These are phyloP conservation scores for Pseudobourletiella spinata DNA, from an alignment of 1,140 invertebrate genomes.

Conservation along the genomic window DNA sequence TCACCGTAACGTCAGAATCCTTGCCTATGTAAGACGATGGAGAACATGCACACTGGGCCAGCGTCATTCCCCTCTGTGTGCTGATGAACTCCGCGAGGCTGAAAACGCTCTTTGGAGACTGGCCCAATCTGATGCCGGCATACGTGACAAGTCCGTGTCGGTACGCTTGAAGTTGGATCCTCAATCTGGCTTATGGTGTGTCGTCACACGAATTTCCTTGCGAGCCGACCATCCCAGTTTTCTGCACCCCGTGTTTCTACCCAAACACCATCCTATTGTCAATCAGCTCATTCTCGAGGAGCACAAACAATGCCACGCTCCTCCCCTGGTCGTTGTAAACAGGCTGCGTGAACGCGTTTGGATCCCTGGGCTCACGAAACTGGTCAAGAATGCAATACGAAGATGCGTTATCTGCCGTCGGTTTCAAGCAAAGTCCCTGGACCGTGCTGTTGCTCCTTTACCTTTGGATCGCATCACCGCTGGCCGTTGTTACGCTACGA, in stretches of 20 bases:
- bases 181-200: not conserved
- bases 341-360: constrained; percentile 1
- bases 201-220: not conserved
- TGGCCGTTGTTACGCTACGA: constrained; percentile 17
- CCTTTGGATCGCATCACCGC: constrained; percentile 20
- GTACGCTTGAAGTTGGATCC: no score
- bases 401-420: constrained; percentile 22
- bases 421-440: no score
- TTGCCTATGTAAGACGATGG: not conserved
- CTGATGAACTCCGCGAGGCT: not conserved
- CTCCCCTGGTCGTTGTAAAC: not conserved
- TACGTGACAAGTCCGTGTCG: no score
- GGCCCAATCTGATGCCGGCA: no score
- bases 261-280: constrained; percentile 4
- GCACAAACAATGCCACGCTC: no score
- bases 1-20: not conserved
- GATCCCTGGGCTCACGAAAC: constrained; percentile 2
- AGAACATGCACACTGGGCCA: not conserved
- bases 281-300: not conserved
- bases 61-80: not conserved
- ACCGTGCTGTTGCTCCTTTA: no score
- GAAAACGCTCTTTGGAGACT: not conserved
- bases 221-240: not conserved
- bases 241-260: constrained; percentile 8
- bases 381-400: constrained; percentile 1